Conservation (phyloP, 2,113 vertebrate genomes). For the Plecotus auritus region DNA sequence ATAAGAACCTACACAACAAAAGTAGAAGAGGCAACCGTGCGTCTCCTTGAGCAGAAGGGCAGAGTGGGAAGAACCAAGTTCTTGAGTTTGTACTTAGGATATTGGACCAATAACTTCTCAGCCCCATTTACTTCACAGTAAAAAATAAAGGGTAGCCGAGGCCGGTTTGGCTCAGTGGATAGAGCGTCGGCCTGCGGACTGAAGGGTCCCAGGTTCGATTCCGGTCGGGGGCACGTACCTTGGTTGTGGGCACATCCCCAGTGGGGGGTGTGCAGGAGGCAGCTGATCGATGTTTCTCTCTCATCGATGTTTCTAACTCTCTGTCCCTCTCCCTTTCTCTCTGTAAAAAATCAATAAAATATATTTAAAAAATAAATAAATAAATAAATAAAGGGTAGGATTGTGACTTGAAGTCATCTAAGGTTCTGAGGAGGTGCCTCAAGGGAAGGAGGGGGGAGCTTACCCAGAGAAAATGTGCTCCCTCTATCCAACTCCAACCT, state of each 20-base stretch:
- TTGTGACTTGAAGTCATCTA: background rate
- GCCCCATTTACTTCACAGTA: background rate
- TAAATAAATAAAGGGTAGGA: background rate
- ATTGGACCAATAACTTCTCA: background rate
- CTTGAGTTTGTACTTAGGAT: background rate
- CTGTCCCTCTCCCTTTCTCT: no score
- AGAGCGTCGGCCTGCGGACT: no score
- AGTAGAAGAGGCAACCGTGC: background rate
- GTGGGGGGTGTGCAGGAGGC: no score
- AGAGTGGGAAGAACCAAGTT: background rate
- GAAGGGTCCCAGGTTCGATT: no score
- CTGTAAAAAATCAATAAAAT: no score
- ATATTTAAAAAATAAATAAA: no score
- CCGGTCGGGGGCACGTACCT: no score
- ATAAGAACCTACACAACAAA: background rate
- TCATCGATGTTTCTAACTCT: no score
- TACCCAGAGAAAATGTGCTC: background rate
- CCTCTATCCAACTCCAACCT: background rate
- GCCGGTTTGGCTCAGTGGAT: no score
- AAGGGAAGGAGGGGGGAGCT: rapidly evolving
- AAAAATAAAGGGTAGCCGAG: background rate
- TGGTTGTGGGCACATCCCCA: no score
- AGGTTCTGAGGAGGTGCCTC: background rate
- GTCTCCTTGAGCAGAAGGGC: background rate
- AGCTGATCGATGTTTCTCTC: no score